phyloP scores from a whole-genome alignment of 2,888 invertebrate species.

The Blastobasis adustella region DNA sequence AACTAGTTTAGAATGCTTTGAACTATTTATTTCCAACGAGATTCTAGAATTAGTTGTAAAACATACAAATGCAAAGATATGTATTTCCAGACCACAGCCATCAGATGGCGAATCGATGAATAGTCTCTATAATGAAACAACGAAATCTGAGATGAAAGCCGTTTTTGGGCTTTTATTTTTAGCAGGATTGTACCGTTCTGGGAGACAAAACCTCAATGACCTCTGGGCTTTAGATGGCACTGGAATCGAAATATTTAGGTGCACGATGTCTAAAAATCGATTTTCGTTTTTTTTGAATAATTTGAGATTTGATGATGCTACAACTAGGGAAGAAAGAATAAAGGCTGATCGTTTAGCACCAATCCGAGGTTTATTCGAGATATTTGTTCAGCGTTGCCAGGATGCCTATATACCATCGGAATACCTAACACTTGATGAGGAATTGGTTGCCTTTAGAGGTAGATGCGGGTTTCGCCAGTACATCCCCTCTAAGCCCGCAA shows the following conservation, averaged over 20 bases:
- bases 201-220: conserved; percentile 1
- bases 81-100: no score
- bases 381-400: not conserved
- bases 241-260: conserved; percentile 2
- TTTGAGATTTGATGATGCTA: conserved; percentile 1
- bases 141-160: not conserved
- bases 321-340: conserved; percentile 1
- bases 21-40: no score
- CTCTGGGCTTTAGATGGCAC: conserved; percentile 4
- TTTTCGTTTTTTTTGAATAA: conserved; percentile 1
- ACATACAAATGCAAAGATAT: no score
- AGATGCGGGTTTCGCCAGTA: conserved; percentile 6
- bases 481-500: conserved; percentile 5
- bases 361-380: not conserved
- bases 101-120: no score
- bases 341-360: not conserved
- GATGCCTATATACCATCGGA: no score
- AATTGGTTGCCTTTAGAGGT: conserved; percentile 5
- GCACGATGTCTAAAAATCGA: conserved; percentile 2
- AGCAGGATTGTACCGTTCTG: conserved; percentile 1
- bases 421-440: conserved; percentile 1
- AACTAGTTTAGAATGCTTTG: no score
- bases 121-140: not conserved
- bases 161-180: conserved; percentile 1
- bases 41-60: no score